Evolutionary conservation across 2,113 vertebrate species (phyloP), one percentile per base, ranked within the genome.

Genomic region (Triplophysa tibetana): DNA sequence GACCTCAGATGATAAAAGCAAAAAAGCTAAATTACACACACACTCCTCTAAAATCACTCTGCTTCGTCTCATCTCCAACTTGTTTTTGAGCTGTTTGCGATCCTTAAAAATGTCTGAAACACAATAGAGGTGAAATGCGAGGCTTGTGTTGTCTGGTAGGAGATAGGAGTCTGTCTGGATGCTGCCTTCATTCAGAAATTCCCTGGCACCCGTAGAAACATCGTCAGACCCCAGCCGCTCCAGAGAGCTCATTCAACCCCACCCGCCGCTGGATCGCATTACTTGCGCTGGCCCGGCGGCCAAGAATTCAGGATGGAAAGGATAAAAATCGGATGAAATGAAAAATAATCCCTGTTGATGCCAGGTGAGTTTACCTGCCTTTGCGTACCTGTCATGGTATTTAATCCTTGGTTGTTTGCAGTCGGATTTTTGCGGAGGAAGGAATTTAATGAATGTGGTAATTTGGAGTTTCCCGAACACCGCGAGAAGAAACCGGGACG

Each of bases 101-200:
- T 62, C 90, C 88, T 84, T 89, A 89, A 92, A 93, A 93, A 52
- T 45, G 14, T 0, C 45, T 70, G 67, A 52, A 79, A 79, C 68
- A 79, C 77, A 70, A 79, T 70, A 88, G 45, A 81, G 86, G 84
- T 83, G 90, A 88, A 92, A 91, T 66, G 81, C 67, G 82, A 93
- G 87, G 88, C 91, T 87, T 58, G 64, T 85, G 84, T 88, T 88
- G 89, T 91, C 90, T 91, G 90, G 91, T 84, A 89, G 85, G 13
- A 80, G 90, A 89, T 88, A 89, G 83, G 83, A 84, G 73, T 88
- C 85, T 87, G 87, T 92, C 90, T 91, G 62, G 81, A 69, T 70
- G 66, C 70, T 79, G 19, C 43, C 43, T 87, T 82, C 66, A 85
- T 81, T 89, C 80, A 79, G 52, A 74, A 82, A 86, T 86, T 87